These are phyloP conservation scores for Cepaea nemoralis DNA, from an alignment of 1,140 invertebrate species.

Conservation along the genomic window DNA sequence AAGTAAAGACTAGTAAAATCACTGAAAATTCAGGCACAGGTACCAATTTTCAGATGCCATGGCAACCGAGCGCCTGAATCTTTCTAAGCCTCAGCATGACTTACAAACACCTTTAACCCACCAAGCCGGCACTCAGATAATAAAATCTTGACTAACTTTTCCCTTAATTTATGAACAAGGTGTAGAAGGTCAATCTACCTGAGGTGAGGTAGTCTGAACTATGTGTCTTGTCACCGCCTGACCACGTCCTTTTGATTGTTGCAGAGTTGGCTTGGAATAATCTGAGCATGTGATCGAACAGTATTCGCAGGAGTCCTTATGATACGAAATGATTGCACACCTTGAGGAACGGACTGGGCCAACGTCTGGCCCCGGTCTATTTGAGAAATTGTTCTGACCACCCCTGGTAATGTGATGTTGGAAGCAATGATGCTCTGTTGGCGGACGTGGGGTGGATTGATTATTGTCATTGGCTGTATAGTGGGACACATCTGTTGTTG, in stretches of 20 bases:
- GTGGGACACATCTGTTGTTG: not conserved
- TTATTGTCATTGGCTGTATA: slow-evolving; percentile 28
- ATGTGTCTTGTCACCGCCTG: slow-evolving; percentile 21
- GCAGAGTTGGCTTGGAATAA: slow-evolving; percentile 12
- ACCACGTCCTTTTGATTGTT: slow-evolving; percentile 19
- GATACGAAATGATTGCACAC: slow-evolving; percentile 36
- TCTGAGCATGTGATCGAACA: not conserved
- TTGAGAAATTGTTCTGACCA: not conserved
- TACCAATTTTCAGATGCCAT: too few species aligned
- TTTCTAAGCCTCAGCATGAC: too few species aligned
- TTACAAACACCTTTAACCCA: too few species aligned
- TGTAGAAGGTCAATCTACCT: too few species aligned
- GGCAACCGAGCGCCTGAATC: too few species aligned
- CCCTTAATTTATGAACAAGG: too few species aligned
- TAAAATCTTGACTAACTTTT: too few species aligned
- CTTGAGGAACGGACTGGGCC: slow-evolving; percentile 9
- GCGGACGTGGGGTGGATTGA: slow-evolving; percentile 25
- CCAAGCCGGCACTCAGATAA: too few species aligned
- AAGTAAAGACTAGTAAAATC: too few species aligned
- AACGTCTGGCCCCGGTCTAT: not conserved
- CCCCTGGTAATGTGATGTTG: not conserved
- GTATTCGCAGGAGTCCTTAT: slow-evolving; percentile 23
- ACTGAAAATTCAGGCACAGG: too few species aligned
- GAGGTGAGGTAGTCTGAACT: slow-evolving; percentile 1
- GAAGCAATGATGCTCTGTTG: not conserved